Percentiles rank a stretch among this genome's conserved stretches.
Conservation (phyloP, 2,797 vertebrate species). For the Mormyrops boulengeri region DNA sequence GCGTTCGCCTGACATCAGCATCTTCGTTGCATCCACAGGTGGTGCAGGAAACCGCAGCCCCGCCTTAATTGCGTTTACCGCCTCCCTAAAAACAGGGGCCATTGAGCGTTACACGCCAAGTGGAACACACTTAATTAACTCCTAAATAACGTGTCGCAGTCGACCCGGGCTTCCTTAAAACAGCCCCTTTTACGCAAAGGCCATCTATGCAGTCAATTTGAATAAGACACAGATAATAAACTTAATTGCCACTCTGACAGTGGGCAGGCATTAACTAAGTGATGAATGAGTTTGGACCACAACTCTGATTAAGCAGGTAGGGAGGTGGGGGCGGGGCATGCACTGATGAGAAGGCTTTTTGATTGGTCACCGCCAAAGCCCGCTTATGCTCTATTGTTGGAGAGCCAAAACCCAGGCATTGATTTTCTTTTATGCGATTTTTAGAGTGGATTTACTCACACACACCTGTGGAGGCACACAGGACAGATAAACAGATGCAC, state of each 20-base stretch:
- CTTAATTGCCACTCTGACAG: slow-evolving; percentile 33
- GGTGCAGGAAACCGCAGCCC: neutral
- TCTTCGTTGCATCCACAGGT: neutral
- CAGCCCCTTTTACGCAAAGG: neutral
- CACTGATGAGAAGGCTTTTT: neutral
- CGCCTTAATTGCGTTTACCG: neutral
- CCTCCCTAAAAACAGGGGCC: neutral
- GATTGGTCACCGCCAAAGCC: neutral
- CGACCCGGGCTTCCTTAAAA: neutral
- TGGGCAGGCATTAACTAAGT: slow-evolving; percentile 24
- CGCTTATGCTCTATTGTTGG: neutral
- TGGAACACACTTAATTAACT: slow-evolving; percentile 40
- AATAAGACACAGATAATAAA: slow-evolving; percentile 42
- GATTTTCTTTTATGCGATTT: neutral
- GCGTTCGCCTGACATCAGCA: neutral
- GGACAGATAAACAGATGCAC: neutral
- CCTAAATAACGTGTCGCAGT: slow-evolving; percentile 16
- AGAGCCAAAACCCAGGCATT: neutral
- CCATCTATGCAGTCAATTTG: slow-evolving; percentile 5
- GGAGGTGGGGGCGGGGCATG: neutral
- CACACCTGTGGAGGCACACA: neutral
- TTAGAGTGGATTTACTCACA: neutral
- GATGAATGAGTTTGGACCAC: slow-evolving; percentile 24
- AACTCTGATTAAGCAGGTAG: neutral
- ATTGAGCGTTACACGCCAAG: slow-evolving; percentile 6